Percentiles rank a stretch among this genome's conserved stretches.
Evolutionary conservation across 2,888 invertebrate species (phyloP).

Genomic region (Abrostola triplasia): DNA sequence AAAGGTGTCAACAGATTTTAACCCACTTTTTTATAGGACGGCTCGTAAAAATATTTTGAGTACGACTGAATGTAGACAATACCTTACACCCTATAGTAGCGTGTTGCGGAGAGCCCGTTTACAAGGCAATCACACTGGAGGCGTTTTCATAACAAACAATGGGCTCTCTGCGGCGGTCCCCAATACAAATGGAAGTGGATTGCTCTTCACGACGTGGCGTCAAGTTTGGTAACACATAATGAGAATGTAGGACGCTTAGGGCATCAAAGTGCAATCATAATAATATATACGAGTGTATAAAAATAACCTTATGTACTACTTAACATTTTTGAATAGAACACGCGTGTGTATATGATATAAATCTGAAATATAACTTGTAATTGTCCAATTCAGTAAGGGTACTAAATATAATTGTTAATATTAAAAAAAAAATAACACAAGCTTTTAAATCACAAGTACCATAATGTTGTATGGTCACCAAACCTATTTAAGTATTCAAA

Average conservation of each 20-base stretch:
- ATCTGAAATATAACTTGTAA: no score
- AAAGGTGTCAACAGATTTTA: constrained; percentile 20
- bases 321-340: no score
- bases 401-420: no score
- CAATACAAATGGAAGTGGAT: constrained; percentile 58
- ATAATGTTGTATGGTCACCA: no score
- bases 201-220: constrained; percentile 57
- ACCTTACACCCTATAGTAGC: constrained; percentile 20
- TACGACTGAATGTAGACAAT: constrained; percentile 37
- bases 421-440: no score
- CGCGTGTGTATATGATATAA: no score
- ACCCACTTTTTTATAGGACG: constrained; percentile 19
- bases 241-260: constrained; percentile 28
- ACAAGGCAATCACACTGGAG: constrained; percentile 57
- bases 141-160: constrained; percentile 70
- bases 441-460: no score
- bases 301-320: no score
- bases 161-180: constrained; percentile 48
- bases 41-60: constrained; percentile 40
- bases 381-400: no score
- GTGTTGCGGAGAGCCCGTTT: constrained; percentile 45
- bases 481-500: no score
- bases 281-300: background rate
- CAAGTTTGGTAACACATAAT: constrained; percentile 59
- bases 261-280: background rate